Evolutionary conservation across 2,113 vertebrate species (phyloP), one percentile per base, ranked within the genome.

Genomic region (Pelodiscus sinensis): DNA sequence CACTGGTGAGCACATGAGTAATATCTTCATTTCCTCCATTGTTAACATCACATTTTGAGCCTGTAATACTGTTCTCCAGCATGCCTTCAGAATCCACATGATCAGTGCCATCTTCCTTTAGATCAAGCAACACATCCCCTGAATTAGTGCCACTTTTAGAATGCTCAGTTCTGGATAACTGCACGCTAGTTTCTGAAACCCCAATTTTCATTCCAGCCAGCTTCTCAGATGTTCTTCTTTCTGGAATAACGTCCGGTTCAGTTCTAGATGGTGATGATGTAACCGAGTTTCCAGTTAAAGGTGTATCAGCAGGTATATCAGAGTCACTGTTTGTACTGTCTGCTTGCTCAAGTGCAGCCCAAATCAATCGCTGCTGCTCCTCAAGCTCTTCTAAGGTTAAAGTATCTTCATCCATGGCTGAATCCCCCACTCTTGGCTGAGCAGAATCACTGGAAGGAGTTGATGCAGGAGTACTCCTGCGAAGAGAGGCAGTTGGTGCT

Each of bases 311-410:
- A 2, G 98, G 98, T 8, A 98, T 92, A 10, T 99, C 99, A 2
- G 98, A 98, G 94, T 99, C 99, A 10, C 99, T 99, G 94, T 97
- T 98, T 0, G 95, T 90, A 3, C 98, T 98, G 79, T 99, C 99
- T 0, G 99, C 98, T 92, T 98, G 99, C 92, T 99, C 98, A 1
- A 99, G 98, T 3, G 99, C 99, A 0, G 98, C 99, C 99, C 99
- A 99, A 79, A 99, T 99, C 77, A 98, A 96, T 79, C 99, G 97
- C 97, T 99, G 99, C 94, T 99, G 99, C 84, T 99, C 99, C 91
- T 99, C 99, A 8, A 99, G 98, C 83, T 99, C 99, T 86, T 99
- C 99, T 94, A 99, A 93, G 1, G 99, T 99, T 93, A 99, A 96
- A 0, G 98, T 98, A 24, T 99, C 99, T 92, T 99, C 99, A 4